phyloP scores from a whole-genome alignment of 2,113 vertebrate genomes.

The Pomatostomus ruficeps region DNA sequence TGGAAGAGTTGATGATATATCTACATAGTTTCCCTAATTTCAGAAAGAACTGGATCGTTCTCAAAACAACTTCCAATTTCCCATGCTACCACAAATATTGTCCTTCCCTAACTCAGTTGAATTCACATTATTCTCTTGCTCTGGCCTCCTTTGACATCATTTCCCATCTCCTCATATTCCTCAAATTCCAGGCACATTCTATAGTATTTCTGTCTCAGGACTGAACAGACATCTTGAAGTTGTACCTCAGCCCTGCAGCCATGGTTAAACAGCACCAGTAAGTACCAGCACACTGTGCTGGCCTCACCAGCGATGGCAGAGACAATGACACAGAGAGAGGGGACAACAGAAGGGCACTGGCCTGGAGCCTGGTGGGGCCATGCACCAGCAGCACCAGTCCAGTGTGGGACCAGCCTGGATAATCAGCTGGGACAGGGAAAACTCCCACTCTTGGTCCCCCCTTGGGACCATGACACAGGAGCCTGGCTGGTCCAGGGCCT shows the following conservation, averaged over 20 bases:
- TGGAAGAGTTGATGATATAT: neutral
- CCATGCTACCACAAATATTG: neutral
- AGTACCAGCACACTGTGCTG: neutral
- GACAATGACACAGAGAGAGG: neutral
- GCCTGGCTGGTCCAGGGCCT: neutral
- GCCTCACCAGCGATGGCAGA: neutral
- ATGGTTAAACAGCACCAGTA: neutral
- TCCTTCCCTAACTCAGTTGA: neutral
- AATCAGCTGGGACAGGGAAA: accelerated
- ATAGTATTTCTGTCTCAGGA: neutral
- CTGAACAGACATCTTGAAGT: neutral
- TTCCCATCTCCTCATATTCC: neutral
- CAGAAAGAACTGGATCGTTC: neutral
- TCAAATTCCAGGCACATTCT: neutral
- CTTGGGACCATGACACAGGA: accelerated
- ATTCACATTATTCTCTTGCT: neutral
- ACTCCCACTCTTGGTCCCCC: neutral
- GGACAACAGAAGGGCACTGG: neutral
- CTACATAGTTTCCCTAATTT: neutral
- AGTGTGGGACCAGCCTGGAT: neutral
- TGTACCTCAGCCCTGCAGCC: neutral
- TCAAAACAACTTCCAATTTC: neutral
- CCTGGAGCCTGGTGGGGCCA: neutral
- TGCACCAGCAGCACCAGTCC: neutral
- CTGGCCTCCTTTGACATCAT: neutral